These are phyloP conservation scores for Cremastinae sp. DNA, from an alignment of 2,888 invertebrate species.

Conservation along the genomic window DNA sequence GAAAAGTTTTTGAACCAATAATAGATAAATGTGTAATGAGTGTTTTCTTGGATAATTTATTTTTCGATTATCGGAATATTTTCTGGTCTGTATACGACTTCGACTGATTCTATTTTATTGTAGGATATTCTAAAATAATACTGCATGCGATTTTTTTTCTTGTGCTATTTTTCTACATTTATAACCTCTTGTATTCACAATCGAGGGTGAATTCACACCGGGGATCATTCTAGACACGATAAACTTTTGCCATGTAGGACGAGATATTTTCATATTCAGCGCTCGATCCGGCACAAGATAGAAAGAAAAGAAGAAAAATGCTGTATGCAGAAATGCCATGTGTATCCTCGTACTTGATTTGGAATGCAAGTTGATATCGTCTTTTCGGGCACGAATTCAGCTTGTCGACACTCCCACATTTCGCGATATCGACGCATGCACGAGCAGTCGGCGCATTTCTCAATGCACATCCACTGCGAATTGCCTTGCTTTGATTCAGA, in stretches of 20 bases:
- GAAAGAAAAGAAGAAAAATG: slow-evolving; percentile 6
- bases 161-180: no score
- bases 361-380: slow-evolving; percentile 46
- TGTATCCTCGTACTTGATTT: slow-evolving; percentile 39
- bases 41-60: no score
- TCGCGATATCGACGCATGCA: slow-evolving; percentile 25
- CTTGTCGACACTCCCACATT: slow-evolving; percentile 35
- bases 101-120: no score
- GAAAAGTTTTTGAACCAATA: no score
- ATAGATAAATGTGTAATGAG: no score
- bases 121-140: no score
- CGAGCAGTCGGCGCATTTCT: slow-evolving; percentile 12
- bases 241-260: slow-evolving; percentile 13
- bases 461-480: not conserved
- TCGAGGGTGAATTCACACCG: no score
- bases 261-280: slow-evolving; percentile 54
- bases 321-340: slow-evolving; percentile 3
- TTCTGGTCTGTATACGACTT: no score
- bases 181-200: slow-evolving; percentile 19
- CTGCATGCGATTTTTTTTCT: no score
- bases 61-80: no score
- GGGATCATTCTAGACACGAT: slow-evolving; percentile 18
- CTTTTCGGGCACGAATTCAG: slow-evolving; percentile 43
- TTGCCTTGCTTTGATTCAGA: not conserved
- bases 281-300: slow-evolving; percentile 15